A percentile compares a stretch with the other conserved stretches of the same genome.
Evolutionary conservation across 2,113 vertebrate genomes (phyloP).

Genomic region (Furnarius figulus): DNA sequence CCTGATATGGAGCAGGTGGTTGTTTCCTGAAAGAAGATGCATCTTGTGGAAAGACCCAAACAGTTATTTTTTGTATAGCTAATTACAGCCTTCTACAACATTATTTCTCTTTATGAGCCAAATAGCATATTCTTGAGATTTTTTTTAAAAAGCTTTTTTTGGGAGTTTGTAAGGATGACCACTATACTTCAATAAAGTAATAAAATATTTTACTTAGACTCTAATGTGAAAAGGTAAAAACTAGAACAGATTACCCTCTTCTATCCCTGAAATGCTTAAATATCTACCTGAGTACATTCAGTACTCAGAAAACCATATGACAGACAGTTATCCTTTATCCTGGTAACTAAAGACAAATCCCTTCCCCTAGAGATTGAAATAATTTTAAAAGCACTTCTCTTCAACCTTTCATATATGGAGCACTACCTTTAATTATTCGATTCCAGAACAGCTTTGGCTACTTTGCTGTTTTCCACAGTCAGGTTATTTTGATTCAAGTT

Average conservation of each 20-base stretch:
- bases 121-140: fast-evolving
- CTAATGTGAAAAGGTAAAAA: background rate
- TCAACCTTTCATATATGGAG: background rate
- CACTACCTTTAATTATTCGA: background rate
- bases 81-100: background rate
- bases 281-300: background rate
- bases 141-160: background rate
- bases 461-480: background rate
- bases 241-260: background rate
- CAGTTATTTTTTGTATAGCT: background rate
- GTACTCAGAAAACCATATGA: background rate
- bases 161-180: background rate
- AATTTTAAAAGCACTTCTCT: background rate
- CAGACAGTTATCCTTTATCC: background rate
- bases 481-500: background rate
- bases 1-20: background rate
- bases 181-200: background rate
- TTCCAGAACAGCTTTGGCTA: background rate
- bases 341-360: background rate
- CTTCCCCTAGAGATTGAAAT: background rate
- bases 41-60: background rate
- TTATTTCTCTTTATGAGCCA: background rate
- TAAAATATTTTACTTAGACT: background rate
- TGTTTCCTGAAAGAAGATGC: background rate
- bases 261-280: background rate